Conservation (phyloP, 1,140 invertebrate genomes). For the Drosophila hydei region DNA sequence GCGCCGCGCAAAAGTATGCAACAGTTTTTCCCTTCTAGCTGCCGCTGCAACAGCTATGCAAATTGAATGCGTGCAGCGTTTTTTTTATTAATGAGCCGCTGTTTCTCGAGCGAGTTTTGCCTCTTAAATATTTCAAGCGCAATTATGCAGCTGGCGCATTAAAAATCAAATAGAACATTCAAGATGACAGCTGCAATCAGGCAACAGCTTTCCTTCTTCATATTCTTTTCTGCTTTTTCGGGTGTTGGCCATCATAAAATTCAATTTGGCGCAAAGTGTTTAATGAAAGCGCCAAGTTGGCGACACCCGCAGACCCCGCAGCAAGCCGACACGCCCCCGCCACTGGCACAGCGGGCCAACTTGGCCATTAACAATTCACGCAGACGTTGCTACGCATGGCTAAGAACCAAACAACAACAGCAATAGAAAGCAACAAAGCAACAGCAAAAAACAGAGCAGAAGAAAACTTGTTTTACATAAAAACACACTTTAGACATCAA, state of each 20-base stretch:
- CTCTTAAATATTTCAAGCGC: slow-evolving; percentile 73
- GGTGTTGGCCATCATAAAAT: slow-evolving; percentile 69
- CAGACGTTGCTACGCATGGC: slow-evolving; percentile 43
- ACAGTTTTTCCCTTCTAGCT: slow-evolving; percentile 5
- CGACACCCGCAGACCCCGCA: slow-evolving; percentile 8
- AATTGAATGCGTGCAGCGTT: slow-evolving; percentile 46
- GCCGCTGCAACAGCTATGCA: slow-evolving; percentile 8
- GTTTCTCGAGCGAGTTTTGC: slow-evolving; percentile 1
- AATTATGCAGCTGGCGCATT: slow-evolving; percentile 77
- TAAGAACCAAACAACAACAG: slow-evolving; percentile 42
- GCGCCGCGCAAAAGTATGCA: slow-evolving; percentile 58
- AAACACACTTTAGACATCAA: slow-evolving; percentile 73
- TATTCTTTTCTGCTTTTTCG: slow-evolving; percentile 28
- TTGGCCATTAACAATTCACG: slow-evolving; percentile 69
- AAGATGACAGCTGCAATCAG: slow-evolving; percentile 78
- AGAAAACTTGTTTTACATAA: slow-evolving; percentile 74
- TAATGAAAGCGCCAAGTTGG: slow-evolving; percentile 75
- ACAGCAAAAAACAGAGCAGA: slow-evolving; percentile 23
- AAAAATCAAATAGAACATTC: slow-evolving; percentile 78
- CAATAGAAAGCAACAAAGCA: slow-evolving; percentile 29
- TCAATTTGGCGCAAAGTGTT: slow-evolving; percentile 83
- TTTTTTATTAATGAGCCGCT: slow-evolving; percentile 57
- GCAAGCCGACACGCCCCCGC: background rate
- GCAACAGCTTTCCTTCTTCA: slow-evolving; percentile 1
- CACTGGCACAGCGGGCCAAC: slow-evolving; percentile 54